Conservation (phyloP, 2,113 vertebrate genomes). For the Gila orcuttii region DNA sequence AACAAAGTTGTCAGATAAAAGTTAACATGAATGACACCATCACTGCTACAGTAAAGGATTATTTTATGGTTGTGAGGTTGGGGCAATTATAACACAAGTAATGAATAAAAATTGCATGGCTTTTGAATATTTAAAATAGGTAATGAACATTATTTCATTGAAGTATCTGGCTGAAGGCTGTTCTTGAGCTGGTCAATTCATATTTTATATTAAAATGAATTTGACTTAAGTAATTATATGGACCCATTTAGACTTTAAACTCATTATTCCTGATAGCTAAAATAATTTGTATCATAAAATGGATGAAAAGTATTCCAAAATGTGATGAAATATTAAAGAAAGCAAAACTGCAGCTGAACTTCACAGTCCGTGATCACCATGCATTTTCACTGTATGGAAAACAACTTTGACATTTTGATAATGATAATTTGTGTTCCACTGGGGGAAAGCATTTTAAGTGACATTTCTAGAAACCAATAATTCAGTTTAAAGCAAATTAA, state of each 20-base stretch:
- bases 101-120: background rate
- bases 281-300: background rate
- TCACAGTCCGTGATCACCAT: constrained; percentile 13
- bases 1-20: background rate
- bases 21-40: background rate
- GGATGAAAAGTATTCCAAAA: background rate
- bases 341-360: background rate
- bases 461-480: constrained; percentile 11
- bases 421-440: background rate
- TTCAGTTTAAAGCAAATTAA: background rate
- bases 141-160: background rate
- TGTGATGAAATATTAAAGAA: background rate
- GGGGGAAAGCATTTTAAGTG: background rate
- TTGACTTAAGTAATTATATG: constrained; percentile 4
- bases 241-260: background rate
- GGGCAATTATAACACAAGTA: background rate
- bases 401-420: constrained; percentile 25
- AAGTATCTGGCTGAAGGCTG: background rate
- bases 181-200: background rate
- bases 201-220: constrained; percentile 2
- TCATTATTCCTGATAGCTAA: constrained; percentile 4
- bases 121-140: constrained; percentile 4
- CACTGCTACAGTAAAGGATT: background rate
- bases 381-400: background rate
- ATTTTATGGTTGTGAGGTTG: background rate